phyloP scores from a whole-genome alignment of 2,888 invertebrate genomes.

The Colletes collaris region DNA sequence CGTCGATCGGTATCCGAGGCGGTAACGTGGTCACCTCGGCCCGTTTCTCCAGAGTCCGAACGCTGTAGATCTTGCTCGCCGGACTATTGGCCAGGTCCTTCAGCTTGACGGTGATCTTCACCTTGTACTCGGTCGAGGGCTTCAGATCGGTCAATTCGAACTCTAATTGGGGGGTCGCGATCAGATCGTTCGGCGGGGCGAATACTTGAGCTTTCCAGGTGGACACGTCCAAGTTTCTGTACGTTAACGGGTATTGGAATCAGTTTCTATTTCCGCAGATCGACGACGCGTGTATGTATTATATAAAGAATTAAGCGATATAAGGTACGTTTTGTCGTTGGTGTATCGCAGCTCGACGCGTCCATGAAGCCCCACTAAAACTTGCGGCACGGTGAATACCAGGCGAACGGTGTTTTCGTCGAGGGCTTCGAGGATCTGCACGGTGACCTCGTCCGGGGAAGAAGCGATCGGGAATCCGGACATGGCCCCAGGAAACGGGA shows the following conservation, averaged over 20 bases:
- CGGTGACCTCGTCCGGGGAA: constrained; percentile 84
- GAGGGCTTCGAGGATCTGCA: constrained; percentile 88
- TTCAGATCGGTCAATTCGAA: constrained; percentile 91
- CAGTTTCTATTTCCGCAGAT: background rate
- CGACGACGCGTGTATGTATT: background rate
- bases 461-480: constrained; percentile 67
- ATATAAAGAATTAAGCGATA: background rate
- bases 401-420: constrained; percentile 92
- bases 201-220: constrained; percentile 94
- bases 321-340: constrained; percentile 86
- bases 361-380: constrained; percentile 93
- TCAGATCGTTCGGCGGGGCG: constrained; percentile 93
- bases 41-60: constrained; percentile 87
- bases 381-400: constrained; percentile 91
- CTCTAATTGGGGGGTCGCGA: constrained; percentile 93
- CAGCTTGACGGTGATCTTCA: constrained; percentile 91
- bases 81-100: constrained; percentile 91
- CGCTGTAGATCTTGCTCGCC: constrained; percentile 90
- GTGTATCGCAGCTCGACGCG: constrained; percentile 94
- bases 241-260: constrained; percentile 14
- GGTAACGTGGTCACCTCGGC: constrained; percentile 85
- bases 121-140: constrained; percentile 91
- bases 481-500: constrained; percentile 67
- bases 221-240: constrained; percentile 87
- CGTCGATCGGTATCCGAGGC: constrained; percentile 88